Conservation (phyloP, 2,888 invertebrate genomes). For the Heliconius cydno region DNA sequence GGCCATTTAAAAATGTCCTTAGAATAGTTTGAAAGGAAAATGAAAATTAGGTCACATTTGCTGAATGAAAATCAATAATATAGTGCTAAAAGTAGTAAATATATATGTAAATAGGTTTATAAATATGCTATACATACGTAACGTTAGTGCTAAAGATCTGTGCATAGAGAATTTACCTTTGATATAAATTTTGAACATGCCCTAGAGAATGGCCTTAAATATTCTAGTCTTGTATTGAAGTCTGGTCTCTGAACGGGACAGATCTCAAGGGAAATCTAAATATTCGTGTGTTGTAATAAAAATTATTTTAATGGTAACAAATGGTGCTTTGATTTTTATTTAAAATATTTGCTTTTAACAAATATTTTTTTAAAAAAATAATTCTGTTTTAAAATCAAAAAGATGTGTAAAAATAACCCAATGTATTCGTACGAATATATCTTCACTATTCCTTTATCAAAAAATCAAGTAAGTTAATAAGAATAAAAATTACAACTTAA, state of each 20-base stretch:
- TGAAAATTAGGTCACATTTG: slow-evolving; percentile 21
- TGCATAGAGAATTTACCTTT: slow-evolving; percentile 8
- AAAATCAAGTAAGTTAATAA: not conserved
- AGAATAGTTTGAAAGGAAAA: not conserved
- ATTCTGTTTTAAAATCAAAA: not conserved
- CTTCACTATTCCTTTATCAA: not conserved
- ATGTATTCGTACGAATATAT: not conserved
- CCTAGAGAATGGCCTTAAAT: slow-evolving; percentile 26
- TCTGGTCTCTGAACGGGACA: slow-evolving; percentile 33
- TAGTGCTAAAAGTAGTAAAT: not conserved
- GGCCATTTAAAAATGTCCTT: slow-evolving; percentile 9
- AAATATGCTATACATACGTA: not conserved
- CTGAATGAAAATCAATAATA: not conserved
- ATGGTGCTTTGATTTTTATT: not conserved
- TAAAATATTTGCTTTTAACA: not conserved
- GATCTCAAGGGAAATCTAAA: slow-evolving; percentile 42
- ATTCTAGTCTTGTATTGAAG: slow-evolving; percentile 31
- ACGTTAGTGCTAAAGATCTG: slow-evolving; percentile 12
- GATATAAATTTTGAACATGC: slow-evolving; percentile 23
- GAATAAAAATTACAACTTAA: not conserved
- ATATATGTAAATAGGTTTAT: not conserved
- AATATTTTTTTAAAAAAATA: not conserved
- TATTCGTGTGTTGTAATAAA: slow-evolving; percentile 30
- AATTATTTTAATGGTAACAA: not conserved
- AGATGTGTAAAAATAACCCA: not conserved